phyloP scores from a whole-genome alignment of 1,140 invertebrate genomes.

The Rhyacophila brunnea region DNA sequence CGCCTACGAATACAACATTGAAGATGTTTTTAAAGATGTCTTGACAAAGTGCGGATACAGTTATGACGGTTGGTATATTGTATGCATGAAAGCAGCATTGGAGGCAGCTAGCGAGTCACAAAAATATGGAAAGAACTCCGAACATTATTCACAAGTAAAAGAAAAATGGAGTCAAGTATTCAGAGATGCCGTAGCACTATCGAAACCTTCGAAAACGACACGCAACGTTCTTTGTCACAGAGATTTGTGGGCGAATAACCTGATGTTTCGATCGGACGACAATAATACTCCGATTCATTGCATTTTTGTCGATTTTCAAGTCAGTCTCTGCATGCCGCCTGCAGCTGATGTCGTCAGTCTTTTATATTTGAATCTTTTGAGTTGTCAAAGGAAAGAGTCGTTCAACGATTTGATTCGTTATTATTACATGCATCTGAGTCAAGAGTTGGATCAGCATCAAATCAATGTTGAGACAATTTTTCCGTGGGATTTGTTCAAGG shows the following conservation, averaged over 20 bases:
- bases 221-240: slow-evolving; percentile 61
- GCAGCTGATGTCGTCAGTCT: slow-evolving; percentile 53
- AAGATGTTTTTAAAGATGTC: slow-evolving; percentile 10
- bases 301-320: slow-evolving; percentile 61
- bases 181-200: slow-evolving; percentile 38
- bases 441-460: slow-evolving; percentile 9
- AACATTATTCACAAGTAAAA: slow-evolving; percentile 19
- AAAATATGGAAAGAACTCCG: neutral
- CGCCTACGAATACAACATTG: neutral
- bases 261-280: slow-evolving; percentile 58
- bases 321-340: slow-evolving; percentile 56
- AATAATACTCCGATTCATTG: slow-evolving; percentile 46
- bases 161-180: slow-evolving; percentile 41
- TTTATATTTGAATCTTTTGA: slow-evolving; percentile 21
- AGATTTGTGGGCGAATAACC: slow-evolving; percentile 63
- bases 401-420: slow-evolving; percentile 6
- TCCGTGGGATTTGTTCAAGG: slow-evolving; percentile 13
- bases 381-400: slow-evolving; percentile 6
- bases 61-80: slow-evolving; percentile 11
- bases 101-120: neutral
- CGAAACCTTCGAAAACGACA: slow-evolving; percentile 34
- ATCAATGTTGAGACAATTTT: slow-evolving; percentile 12
- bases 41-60: slow-evolving; percentile 10
- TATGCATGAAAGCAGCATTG: slow-evolving; percentile 3
- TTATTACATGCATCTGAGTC: slow-evolving; percentile 18